Conservation (phyloP, 2,113 vertebrate species). For the Urocolius indicus region DNA sequence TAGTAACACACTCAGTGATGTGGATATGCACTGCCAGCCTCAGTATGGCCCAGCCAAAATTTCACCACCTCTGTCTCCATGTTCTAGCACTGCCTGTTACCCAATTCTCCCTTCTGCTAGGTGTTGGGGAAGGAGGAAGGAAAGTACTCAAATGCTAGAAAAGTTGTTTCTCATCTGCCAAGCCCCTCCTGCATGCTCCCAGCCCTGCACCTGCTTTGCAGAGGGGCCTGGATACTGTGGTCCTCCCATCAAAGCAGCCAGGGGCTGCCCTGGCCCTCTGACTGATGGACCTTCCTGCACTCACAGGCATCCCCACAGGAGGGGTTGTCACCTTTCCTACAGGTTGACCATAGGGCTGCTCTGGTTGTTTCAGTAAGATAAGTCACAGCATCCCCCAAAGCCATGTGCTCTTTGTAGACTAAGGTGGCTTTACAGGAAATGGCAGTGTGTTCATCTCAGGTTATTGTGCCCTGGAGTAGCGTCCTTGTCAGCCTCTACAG, state of each 20-base stretch:
- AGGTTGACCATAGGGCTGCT: not conserved
- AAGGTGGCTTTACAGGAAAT: not conserved
- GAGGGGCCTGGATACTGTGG: not conserved
- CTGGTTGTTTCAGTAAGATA: not conserved
- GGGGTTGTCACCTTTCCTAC: not conserved
- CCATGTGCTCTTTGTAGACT: not conserved
- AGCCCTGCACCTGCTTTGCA: not conserved
- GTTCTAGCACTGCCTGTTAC: not conserved
- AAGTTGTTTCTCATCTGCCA: not conserved
- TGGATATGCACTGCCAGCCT: not conserved
- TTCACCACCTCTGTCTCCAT: not conserved
- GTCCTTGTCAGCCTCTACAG: not conserved
- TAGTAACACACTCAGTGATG: not conserved
- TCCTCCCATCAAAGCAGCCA: not conserved
- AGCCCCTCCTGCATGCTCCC: fast-evolving
- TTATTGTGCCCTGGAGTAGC: not conserved
- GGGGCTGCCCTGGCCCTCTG: not conserved
- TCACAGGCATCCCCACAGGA: not conserved
- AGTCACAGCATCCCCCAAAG: not conserved
- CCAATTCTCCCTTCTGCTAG: fast-evolving
- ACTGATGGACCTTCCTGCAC: not conserved
- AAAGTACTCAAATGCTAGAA: not conserved
- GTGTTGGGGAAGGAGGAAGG: not conserved
- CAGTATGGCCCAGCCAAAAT: not conserved
- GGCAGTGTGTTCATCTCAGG: not conserved